Evolutionary conservation across 2,888 invertebrate genomes (phyloP).

Genomic region (Agonopterix arenella): DNA sequence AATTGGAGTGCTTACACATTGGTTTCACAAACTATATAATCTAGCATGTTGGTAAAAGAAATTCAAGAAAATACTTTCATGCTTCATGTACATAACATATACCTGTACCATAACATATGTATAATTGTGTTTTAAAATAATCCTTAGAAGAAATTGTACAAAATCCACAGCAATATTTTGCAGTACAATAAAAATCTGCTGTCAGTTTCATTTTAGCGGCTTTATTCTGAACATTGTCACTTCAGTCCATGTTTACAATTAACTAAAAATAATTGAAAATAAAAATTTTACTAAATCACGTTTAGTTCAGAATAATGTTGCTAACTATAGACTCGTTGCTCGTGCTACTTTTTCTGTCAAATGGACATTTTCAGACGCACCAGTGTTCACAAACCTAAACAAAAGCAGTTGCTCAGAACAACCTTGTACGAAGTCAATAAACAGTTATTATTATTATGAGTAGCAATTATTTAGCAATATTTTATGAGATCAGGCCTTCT

Average conservation of each 20-base stretch:
- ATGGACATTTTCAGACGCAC: constrained; percentile 4
- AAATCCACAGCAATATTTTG: constrained; percentile 58
- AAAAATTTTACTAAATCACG: constrained; percentile 52
- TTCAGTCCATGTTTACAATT: constrained; percentile 39
- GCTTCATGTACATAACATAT: constrained; percentile 62
- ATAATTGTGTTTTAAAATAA: constrained; percentile 38
- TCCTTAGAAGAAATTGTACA: constrained; percentile 34
- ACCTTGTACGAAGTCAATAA: no score
- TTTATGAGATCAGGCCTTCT: no score
- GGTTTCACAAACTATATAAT: no score
- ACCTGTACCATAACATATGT: constrained; percentile 45
- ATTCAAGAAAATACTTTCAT: constrained; percentile 61
- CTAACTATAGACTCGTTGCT: constrained; percentile 40
- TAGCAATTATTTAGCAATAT: no score
- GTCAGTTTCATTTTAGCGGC: constrained; percentile 44
- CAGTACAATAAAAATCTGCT: constrained; percentile 59
- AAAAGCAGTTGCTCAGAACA: no score
- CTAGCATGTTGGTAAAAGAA: constrained; percentile 11
- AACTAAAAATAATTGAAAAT: constrained; percentile 56
- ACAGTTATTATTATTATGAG: no score
- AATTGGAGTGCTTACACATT: background rate
- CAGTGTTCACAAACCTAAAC: no score
- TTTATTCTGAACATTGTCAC: constrained; percentile 42
- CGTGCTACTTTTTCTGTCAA: constrained; percentile 18
- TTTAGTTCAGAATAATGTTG: constrained; percentile 40